These are phyloP conservation scores for Pyrocephalus nanus DNA, from an alignment of 2,797 vertebrate species.

Conservation along the genomic window DNA sequence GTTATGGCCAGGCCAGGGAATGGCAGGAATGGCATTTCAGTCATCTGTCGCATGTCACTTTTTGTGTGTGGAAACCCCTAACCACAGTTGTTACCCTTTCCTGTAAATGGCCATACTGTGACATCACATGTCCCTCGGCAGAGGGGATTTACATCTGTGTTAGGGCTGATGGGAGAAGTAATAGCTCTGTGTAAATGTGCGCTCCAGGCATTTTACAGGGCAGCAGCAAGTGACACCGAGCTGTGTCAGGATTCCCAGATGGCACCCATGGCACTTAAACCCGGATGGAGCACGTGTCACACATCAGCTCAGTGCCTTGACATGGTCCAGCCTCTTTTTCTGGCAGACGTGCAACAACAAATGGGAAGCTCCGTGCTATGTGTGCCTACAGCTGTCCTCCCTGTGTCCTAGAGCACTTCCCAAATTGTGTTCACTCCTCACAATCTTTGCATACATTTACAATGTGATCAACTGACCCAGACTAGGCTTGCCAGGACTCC, in stretches of 20 bases:
- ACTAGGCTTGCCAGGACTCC: neutral
- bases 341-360: neutral
- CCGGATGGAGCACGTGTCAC: neutral
- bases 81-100: neutral
- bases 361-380: neutral
- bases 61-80: neutral
- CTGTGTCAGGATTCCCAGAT: neutral
- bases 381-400: neutral
- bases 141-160: neutral
- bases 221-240: rapidly evolving
- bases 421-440: neutral
- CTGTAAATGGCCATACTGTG: neutral
- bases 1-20: neutral
- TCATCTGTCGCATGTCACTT: neutral
- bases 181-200: neutral
- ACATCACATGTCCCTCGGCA: neutral
- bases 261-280: neutral
- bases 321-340: neutral
- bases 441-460: neutral
- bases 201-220: neutral
- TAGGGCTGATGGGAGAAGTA: neutral
- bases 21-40: neutral
- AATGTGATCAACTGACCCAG: neutral
- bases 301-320: neutral
- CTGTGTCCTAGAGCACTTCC: neutral